Evolutionary conservation across 2,113 vertebrate genomes (phyloP), one percentile per base, ranked within the genome.

Genomic region (Channa maculata): DNA sequence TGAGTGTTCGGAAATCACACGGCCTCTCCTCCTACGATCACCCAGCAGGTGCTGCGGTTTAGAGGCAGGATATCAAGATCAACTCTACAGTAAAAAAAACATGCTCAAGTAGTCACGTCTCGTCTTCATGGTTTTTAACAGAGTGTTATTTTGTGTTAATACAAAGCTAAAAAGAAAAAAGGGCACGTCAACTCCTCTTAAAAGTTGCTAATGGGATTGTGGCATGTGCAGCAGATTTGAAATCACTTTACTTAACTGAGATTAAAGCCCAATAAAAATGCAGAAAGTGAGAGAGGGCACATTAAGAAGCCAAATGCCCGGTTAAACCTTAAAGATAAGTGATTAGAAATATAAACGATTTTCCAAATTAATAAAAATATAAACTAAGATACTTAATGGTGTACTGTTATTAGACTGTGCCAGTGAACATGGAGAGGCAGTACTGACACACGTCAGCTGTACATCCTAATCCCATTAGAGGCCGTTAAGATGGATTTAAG

Each of bases 1-100:
- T 58, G 62, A 8, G 49, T 46, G 72, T 65, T 76, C 45, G 63
- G 81, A 65, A 70, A 84, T 78, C 82, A 82, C 12, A 67, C 65
- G 50, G 58, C 9, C 8, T 43, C 41, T 61, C 36, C 51, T 80
- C 49, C 59, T 34, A 11, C 66, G 63, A 80, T 67, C 63, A 1
- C 79, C 6, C 68, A 63, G 79, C 75, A 84, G 69, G 60, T 75
- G 12, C 60, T 34, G 41, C 49, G 51, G 49, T 65, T 63, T 14
- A 39, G n/a, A 54, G 50, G 45, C 38, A 59, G n/a, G 37, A 53
- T 49, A 65, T 43, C 68, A 63, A 54, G 36, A 59, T 41, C 24
- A 50, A 45, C 68, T 57, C 48, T 50, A 67, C 43, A 33, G 33
- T 33, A 57, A 34, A 38, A 66, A 24, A 24, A 24, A 24, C 24